Evolutionary conservation across 2,797 vertebrate species (phyloP).

Genomic region (Menidia menidia): DNA sequence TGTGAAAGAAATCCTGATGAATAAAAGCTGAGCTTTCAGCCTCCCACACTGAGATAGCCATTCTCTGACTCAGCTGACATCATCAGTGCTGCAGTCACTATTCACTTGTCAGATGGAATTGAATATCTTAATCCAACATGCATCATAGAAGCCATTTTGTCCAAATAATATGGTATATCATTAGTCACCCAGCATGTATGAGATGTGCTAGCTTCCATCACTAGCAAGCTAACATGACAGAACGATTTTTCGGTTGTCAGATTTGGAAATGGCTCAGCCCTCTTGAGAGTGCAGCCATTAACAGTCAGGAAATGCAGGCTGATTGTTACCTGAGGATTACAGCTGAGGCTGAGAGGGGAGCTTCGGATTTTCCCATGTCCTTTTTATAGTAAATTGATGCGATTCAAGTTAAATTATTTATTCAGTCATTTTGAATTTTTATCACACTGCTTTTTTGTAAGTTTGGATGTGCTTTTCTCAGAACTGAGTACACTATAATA

Average conservation of each 20-base stretch:
- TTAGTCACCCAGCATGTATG: slow-evolving; percentile 31
- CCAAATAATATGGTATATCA: slow-evolving; percentile 17
- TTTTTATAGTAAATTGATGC: background rate
- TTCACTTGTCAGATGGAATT: slow-evolving; percentile 21
- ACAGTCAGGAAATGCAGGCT: slow-evolving; percentile 27
- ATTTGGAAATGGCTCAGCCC: slow-evolving; percentile 25
- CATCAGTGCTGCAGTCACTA: slow-evolving; percentile 18
- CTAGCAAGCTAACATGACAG: slow-evolving; percentile 40
- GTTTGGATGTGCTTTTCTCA: background rate
- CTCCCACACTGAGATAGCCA: slow-evolving; percentile 21
- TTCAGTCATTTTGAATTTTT: background rate
- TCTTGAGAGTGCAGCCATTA: slow-evolving; percentile 31
- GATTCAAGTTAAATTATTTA: slow-evolving; percentile 3
- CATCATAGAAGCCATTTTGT: slow-evolving; percentile 29
- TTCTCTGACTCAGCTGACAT: slow-evolving; percentile 18
- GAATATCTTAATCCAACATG: slow-evolving; percentile 32
- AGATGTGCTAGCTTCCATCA: slow-evolving; percentile 34
- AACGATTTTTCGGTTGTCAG: slow-evolving; percentile 50
- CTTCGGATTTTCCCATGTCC: slow-evolving; percentile 11
- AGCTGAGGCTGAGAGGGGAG: background rate
- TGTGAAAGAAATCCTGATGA: background rate
- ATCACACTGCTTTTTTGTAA: background rate
- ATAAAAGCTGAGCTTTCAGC: background rate
- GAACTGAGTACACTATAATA: background rate
- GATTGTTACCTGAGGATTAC: slow-evolving; percentile 25